Evolutionary conservation across 2,888 invertebrate species (phyloP).

Genomic region (Arrhopalites spinosus): DNA sequence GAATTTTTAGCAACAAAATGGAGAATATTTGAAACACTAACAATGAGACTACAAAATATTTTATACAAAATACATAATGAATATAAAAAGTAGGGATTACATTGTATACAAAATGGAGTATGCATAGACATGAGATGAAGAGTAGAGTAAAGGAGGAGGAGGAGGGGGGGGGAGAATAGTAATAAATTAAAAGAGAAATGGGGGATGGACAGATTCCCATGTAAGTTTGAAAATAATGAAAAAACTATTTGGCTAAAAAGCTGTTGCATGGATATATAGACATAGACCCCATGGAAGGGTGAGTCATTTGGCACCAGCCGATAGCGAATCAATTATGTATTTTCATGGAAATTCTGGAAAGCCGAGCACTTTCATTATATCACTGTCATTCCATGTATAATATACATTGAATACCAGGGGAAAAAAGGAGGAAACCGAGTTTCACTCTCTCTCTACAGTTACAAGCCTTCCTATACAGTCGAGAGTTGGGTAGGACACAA

Average conservation of each 20-base stretch:
- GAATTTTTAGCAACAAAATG: too few relatives aligned
- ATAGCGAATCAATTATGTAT: slow-evolving; percentile 32
- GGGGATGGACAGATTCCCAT: slow-evolving; percentile 14
- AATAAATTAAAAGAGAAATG: not conserved
- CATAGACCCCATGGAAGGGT: slow-evolving; percentile 14
- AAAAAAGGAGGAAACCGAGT: too few relatives aligned
- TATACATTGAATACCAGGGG: not conserved
- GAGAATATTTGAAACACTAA: too few relatives aligned
- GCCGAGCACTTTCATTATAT: not conserved
- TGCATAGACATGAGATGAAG: not conserved
- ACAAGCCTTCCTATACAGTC: not conserved
- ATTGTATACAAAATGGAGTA: not conserved
- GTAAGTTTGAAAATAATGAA: slow-evolving; percentile 15
- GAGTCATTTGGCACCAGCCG: slow-evolving; percentile 34
- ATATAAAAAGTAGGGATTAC: too few relatives aligned
- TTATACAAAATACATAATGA: too few relatives aligned
- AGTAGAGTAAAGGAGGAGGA: too few relatives aligned
- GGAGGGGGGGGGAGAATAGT: too few relatives aligned
- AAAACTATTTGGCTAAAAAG: slow-evolving; percentile 27
- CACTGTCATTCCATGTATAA: not conserved
- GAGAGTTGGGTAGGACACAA: too few relatives aligned
- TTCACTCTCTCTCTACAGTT: too few relatives aligned
- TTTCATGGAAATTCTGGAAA: slow-evolving; percentile 10
- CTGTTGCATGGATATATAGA: slow-evolving; percentile 15
- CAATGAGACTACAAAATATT: too few relatives aligned